Conservation (phyloP, 1,140 invertebrate species). For the Ptiloglossa arizonensis region DNA sequence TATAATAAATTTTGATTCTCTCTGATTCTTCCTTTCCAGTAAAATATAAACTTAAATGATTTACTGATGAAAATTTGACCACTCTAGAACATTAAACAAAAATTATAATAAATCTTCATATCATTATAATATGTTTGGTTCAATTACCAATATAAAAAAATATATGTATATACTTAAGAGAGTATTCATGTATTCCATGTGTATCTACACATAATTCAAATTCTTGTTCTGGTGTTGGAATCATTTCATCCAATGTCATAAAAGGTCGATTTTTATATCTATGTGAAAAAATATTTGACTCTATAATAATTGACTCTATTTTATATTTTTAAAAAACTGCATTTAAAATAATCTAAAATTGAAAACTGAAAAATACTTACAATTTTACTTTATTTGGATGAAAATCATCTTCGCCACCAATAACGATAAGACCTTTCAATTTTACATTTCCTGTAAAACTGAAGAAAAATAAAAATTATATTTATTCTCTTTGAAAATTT, state of each 20-base stretch:
- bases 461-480: constrained; percentile 58
- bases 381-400: constrained; percentile 93
- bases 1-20: constrained; percentile 94
- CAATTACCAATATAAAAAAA: constrained; percentile 27
- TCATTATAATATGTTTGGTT: constrained; percentile 18
- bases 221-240: constrained; percentile 90
- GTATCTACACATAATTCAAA: constrained; percentile 93
- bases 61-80: constrained; percentile 94
- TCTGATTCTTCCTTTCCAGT: constrained; percentile 93
- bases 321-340: background rate
- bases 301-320: background rate
- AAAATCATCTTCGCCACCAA: constrained; percentile 91
- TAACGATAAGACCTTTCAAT: constrained; percentile 95
- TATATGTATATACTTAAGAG: constrained; percentile 87
- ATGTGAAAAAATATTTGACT: constrained; percentile 21
- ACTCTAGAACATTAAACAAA: constrained; percentile 77
- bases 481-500: background rate
- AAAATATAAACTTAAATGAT: constrained; percentile 94
- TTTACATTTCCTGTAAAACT: constrained; percentile 97
- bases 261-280: constrained; percentile 95
- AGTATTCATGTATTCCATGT: constrained; percentile 92
- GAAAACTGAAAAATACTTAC: constrained; percentile 83
- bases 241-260: constrained; percentile 96
- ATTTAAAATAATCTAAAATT: background rate
- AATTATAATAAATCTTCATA: background rate